A percentile compares a stretch with the other conserved stretches of the same genome.
These are phyloP conservation scores for Gymnocheta viridis DNA, from an alignment of 2,888 invertebrate genomes.

Conservation along the genomic window DNA sequence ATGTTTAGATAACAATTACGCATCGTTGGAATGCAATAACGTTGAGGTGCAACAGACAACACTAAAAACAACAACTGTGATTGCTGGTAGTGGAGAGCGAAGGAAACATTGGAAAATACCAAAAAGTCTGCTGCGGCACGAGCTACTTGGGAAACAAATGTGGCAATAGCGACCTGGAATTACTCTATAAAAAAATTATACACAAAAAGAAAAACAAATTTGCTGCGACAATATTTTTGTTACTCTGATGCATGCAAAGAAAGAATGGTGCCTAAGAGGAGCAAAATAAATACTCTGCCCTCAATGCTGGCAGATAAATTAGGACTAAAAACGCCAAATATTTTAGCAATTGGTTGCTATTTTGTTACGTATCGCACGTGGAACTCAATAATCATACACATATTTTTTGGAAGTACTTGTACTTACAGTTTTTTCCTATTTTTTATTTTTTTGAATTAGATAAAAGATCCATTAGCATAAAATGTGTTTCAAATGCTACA, in stretches of 20 bases:
- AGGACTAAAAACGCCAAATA: too few species aligned
- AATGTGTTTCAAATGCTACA: constrained; percentile 37
- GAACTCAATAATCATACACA: background rate
- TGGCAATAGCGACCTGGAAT: background rate
- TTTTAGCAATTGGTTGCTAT: too few species aligned
- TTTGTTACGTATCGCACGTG: background rate
- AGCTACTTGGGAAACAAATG: background rate
- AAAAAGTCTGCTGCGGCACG: constrained; percentile 49
- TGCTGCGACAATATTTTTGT: background rate
- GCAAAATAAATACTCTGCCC: too few species aligned
- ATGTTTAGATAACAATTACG: constrained; percentile 70
- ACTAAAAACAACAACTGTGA: constrained; percentile 5
- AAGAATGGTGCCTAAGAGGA: too few species aligned
- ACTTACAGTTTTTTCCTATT: background rate
- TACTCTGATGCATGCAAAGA: too few species aligned
- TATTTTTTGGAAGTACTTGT: background rate
- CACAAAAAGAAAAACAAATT: too few species aligned
- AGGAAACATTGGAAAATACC: constrained; percentile 17
- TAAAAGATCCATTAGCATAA: constrained; percentile 45
- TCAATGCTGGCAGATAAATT: too few species aligned
- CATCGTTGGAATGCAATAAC: constrained; percentile 60
- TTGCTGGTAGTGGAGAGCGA: background rate
- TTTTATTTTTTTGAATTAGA: constrained; percentile 12
- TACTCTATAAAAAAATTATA: constrained; percentile 9
- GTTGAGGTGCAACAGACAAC: constrained; percentile 36